phyloP scores from a whole-genome alignment of 92 coral and sea anemone species.

The Palythoa grandiflora region DNA sequence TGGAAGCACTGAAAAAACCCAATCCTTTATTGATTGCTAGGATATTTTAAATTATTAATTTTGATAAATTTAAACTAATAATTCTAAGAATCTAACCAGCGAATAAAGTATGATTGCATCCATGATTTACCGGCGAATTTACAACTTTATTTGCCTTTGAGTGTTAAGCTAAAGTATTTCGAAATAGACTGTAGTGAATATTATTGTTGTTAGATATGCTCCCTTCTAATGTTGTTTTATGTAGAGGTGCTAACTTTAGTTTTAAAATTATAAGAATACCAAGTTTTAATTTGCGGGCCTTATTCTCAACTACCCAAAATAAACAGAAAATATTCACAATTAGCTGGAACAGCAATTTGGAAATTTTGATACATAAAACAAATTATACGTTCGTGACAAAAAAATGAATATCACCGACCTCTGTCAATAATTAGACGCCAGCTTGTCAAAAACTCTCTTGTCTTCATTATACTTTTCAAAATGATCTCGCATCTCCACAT shows the following conservation, averaged over 20 bases:
- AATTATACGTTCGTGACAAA: not conserved
- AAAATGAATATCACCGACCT: not conserved
- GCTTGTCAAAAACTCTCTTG: not conserved
- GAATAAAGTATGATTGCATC: not conserved
- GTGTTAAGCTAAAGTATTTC: not conserved
- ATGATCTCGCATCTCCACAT: not conserved
- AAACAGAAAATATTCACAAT: not conserved
- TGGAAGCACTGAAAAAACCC: not conserved
- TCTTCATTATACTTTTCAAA: not conserved
- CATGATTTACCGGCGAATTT: not conserved
- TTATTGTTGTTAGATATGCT: not conserved
- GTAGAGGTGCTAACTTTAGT: conserved; percentile 13
- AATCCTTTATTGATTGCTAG: not conserved
- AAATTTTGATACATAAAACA: not conserved
- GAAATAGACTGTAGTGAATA: not conserved
- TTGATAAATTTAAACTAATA: not conserved
- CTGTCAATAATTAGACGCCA: not conserved
- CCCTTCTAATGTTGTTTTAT: not conserved
- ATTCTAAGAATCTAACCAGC: not conserved
- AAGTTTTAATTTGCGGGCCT: not conserved
- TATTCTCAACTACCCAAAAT: not conserved
- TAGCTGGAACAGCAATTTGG: not conserved
- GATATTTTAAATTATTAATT: not conserved
- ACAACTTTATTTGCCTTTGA: not conserved
- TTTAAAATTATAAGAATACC: not conserved